phyloP scores from a whole-genome alignment of 2,113 vertebrate species.

The Brachyhypopomus occidentalis region DNA sequence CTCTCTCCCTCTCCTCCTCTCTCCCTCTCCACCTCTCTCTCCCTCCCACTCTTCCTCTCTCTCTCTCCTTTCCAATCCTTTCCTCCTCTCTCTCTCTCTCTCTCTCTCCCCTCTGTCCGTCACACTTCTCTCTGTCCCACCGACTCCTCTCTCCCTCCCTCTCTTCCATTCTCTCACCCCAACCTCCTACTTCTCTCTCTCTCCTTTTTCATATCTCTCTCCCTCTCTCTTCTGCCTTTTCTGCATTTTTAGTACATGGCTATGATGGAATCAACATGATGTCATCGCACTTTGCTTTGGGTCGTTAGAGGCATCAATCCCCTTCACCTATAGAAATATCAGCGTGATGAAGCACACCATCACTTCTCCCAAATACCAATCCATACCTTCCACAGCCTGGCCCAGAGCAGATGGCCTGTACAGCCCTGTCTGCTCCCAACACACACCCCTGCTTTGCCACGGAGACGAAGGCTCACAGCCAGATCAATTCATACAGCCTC shows the following conservation, averaged over 20 bases:
- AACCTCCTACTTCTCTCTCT: neutral
- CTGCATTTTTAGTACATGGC: slow-evolving; percentile 24
- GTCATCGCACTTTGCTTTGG: slow-evolving; percentile 39
- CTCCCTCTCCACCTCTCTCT: neutral
- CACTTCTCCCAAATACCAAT: slow-evolving; percentile 48
- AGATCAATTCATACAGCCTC: neutral
- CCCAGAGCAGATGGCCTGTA: slow-evolving; percentile 24
- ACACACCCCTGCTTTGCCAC: neutral
- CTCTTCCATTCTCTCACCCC: neutral
- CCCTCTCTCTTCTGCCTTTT: neutral
- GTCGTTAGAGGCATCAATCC: slow-evolving; percentile 46
- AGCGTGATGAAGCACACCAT: slow-evolving; percentile 49
- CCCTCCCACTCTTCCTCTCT: neutral
- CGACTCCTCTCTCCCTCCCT: neutral
- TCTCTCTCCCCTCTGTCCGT: neutral
- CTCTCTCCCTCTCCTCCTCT: slow-evolving; percentile 21
- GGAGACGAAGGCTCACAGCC: neutral
- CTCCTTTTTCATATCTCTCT: neutral
- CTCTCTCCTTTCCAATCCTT: neutral
- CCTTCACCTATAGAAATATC: slow-evolving; percentile 48
- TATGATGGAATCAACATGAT: slow-evolving; percentile 40
- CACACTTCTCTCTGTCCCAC: neutral
- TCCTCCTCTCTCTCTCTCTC: neutral
- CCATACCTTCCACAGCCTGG: slow-evolving; percentile 23
- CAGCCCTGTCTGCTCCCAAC: neutral